A percentile compares a stretch with the other conserved stretches of the same genome.
phyloP scores from a whole-genome alignment of 2,797 vertebrate species.

The Acanthopagrus latus region DNA sequence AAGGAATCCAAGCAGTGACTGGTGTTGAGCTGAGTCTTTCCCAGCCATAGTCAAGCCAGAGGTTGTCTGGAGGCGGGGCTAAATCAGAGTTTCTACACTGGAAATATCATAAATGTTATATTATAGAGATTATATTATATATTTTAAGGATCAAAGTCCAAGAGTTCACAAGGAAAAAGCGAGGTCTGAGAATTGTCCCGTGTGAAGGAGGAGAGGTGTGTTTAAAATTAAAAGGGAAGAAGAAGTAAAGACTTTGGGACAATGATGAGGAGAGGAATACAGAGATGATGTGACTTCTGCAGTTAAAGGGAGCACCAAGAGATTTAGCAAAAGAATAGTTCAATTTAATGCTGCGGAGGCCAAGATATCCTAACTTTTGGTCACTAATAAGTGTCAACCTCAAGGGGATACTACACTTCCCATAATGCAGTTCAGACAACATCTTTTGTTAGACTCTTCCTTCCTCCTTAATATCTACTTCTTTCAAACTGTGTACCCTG shows the following conservation, averaged over 20 bases:
- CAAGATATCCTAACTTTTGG: background rate
- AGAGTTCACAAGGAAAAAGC: background rate
- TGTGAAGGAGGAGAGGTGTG: too few species aligned
- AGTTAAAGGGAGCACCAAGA: background rate
- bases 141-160: background rate
- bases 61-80: conserved; percentile 70
- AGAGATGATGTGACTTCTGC: background rate
- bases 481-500: background rate
- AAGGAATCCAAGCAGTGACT: conserved; percentile 77
- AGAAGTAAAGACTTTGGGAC: background rate
- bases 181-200: background rate
- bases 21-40: conserved; percentile 61
- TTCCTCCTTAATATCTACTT: background rate
- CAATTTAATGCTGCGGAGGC: background rate
- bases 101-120: background rate
- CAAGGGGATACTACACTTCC: background rate
- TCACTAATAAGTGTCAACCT: background rate
- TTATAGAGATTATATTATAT: too few species aligned
- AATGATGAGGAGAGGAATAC: background rate
- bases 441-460: background rate
- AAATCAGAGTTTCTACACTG: background rate
- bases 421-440: background rate
- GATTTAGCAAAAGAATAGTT: background rate
- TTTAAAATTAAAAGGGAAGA: background rate
- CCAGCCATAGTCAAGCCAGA: conserved; percentile 45